Evolutionary conservation across 2,113 vertebrate species (phyloP), one percentile per base, ranked within the genome.

Genomic region (Sphaerodactylus townsendi): DNA sequence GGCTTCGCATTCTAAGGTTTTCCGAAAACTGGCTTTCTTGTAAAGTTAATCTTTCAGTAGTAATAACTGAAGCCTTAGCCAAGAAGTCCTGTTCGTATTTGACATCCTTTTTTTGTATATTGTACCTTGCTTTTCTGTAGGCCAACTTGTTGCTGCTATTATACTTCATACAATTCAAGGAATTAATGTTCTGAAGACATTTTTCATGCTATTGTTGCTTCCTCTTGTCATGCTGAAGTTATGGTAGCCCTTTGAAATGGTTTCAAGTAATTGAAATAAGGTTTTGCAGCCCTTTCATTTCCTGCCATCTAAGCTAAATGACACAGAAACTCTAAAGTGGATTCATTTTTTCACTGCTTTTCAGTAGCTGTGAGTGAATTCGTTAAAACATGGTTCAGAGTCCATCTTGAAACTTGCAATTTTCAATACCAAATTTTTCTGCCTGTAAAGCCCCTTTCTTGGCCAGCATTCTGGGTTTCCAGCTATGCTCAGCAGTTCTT

Each of bases 41-140:
- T 41, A 75, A 35, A 75, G 50, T 30, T 19, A 23, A 28, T 41
- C 53, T 76, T 76, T 76, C 73, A 33, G 35, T 76, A 56, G 35
- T 76, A 35, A 56, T 50, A n/a, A 76, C 30, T 50, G 37, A 81
- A 37, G 48, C 21, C 6, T 37, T 28, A 23, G 19, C 41, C 44
- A 10, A 39, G 25, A 70, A 21, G 13, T 28, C 48, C 53, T 70
- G 48, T 56, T 71, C 35, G 13, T 71, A 41, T 68, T 13, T 41
- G 50, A 56, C 30, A 30, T 56, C 25, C 14, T 71, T 81, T 71
- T 81, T 75, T 81, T 56, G 35, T 81, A 56, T 3, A 13, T 21
- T 71, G 39, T 19, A n/a, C 19, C 33, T 37, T 71, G 15, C 25
- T 9, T 23, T 53, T 75, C 41, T 8, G 0, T 0, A 0, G 13